Evolutionary conservation across 2,797 vertebrate genomes (phyloP).

Genomic region (Rhincodon typus): DNA sequence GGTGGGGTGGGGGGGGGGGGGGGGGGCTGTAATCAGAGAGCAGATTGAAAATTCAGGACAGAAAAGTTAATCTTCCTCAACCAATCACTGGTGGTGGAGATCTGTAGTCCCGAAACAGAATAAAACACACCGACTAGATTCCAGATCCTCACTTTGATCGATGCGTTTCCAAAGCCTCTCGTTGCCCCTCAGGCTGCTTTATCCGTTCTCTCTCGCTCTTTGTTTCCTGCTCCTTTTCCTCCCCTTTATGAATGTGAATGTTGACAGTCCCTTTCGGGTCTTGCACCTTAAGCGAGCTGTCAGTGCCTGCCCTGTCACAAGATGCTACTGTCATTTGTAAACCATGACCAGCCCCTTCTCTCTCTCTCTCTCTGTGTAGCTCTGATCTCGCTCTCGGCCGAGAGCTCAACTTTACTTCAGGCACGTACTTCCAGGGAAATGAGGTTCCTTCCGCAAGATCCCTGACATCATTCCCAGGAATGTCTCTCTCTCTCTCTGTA

Average conservation of each 20-base stretch:
- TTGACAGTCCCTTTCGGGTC: background rate
- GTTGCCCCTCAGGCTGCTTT: slow-evolving; percentile 5
- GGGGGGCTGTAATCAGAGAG: rapidly evolving
- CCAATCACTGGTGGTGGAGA: no score
- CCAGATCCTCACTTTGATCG: no score
- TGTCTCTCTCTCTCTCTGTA: background rate
- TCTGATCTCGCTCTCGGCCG: background rate
- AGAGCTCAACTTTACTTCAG: background rate
- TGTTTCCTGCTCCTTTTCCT: background rate
- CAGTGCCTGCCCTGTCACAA: background rate
- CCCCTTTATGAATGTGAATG: background rate
- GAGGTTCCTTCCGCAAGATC: slow-evolving; percentile 27
- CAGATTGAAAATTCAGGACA: background rate
- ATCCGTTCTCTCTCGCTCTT: background rate
- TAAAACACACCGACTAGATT: no score
- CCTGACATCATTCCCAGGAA: slow-evolving; percentile 37
- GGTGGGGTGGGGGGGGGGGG: background rate
- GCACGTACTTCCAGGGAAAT: slow-evolving; percentile 36
- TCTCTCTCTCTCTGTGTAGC: background rate
- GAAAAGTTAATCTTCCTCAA: no score
- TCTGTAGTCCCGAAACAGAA: no score
- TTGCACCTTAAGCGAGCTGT: background rate
- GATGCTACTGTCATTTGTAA: background rate
- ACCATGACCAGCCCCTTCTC: background rate
- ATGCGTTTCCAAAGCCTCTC: no score